phyloP scores from a whole-genome alignment of 2,113 vertebrate species.

The Oreochromis spilurus region DNA sequence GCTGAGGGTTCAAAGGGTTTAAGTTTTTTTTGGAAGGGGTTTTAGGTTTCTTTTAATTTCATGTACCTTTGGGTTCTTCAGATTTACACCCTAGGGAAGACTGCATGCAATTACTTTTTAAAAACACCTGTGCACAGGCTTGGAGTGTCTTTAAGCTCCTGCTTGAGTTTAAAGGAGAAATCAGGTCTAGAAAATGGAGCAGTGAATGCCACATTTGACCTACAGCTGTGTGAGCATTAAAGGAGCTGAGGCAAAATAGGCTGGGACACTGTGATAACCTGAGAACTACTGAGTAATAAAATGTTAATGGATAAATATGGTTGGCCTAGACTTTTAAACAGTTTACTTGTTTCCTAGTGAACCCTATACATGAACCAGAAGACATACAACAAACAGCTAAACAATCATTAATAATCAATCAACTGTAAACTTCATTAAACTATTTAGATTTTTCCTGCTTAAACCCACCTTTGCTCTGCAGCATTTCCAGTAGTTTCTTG shows the following conservation, averaged over 20 bases:
- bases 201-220: neutral
- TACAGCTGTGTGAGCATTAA: neutral
- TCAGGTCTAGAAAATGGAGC: neutral
- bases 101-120: neutral
- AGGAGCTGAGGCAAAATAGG: neutral
- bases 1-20: neutral
- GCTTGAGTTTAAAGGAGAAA: neutral
- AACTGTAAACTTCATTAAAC: neutral
- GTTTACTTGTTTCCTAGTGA: neutral
- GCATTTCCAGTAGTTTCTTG: conserved; percentile 98
- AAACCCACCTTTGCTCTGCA: conserved; percentile 86
- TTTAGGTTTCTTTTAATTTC: neutral
- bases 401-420: neutral
- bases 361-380: neutral
- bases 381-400: neutral
- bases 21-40: neutral
- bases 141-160: neutral
- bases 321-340: neutral
- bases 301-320: neutral
- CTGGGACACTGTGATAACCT: neutral
- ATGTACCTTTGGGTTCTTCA: neutral
- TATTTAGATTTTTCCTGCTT: neutral
- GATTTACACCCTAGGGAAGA: neutral
- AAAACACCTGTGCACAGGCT: neutral
- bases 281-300: neutral